Base-by-base conservation (phyloP, 2,797 vertebrate genomes). In the Etheostoma nigrum region DNA sequence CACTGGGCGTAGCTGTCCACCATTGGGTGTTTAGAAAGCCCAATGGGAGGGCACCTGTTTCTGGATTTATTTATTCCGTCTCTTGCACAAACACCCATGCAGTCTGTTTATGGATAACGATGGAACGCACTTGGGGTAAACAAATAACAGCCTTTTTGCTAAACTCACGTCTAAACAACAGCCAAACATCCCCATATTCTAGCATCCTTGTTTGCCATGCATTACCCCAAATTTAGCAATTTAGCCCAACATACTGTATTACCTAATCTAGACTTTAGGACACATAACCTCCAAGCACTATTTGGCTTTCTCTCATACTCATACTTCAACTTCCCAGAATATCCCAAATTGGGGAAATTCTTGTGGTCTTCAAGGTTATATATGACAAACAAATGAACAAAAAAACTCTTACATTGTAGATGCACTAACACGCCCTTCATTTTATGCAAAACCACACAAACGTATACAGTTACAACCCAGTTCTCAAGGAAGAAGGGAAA, bases 21-120 rank as follows among this genome's bases (percentile, higher is more conserved):
- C 55, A 79, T 81, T 79, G 83, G 81, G 70, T 85, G 85, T 84
- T 86, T 76, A 45, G 68, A 82, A 48, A 78, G 79, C 82, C 83
- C 81, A 84, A 84, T 77, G 78, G 77, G 86, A 92, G 82, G 88
- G 93, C 95, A 95, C 95, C 95, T 95, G 94, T 83, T 81, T 44
- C 73, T 70, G 72, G 79, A 73, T 90, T 89, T 92, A 89, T 94
- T 93, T 89, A 83, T 77, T 91, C 42, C 27, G 15, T 68, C 85
- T 88, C 75, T 83, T 84, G 81, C 76, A 82, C 88, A 93, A 93
- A 94, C 91, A 89, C 68, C 67, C 82, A 49, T 47, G 62, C 61
- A 70, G n/a, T 61, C 57, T 84, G 88, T 93, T 91, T 92, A 91
- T 79, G 79, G 79, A 85, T 72, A 75, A 81, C 81, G 84, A 90